Conservation (phyloP, 1,140 invertebrate species). For the Nebria ingens region DNA sequence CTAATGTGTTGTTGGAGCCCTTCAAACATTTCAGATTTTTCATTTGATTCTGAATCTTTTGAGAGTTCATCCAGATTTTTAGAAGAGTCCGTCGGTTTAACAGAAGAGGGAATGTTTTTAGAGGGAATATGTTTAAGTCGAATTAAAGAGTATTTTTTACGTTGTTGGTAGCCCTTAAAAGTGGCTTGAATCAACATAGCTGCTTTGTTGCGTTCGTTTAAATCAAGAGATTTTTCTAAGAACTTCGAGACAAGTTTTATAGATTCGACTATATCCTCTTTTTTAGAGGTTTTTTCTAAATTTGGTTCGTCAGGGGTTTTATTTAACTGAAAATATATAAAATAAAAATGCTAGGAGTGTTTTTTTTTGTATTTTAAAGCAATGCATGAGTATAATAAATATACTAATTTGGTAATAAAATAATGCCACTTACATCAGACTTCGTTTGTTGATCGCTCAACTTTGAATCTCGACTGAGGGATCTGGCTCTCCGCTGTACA, state of each 20-base stretch:
- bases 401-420: not conserved
- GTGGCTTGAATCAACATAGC: slow-evolving; percentile 17
- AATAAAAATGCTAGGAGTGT: not conserved
- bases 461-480: not conserved
- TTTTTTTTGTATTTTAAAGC: not conserved
- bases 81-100: too few relatives aligned
- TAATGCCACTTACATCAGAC: not conserved
- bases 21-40: too few relatives aligned
- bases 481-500: not conserved
- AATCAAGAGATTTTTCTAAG: not conserved
- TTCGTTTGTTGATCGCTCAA: not conserved
- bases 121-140: not conserved
- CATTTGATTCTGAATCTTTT: too few relatives aligned
- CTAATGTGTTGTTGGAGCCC: too few relatives aligned
- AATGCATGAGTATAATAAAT: not conserved
- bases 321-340: not conserved
- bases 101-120: not conserved
- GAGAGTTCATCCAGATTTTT: too few relatives aligned
- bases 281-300: not conserved
- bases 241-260: not conserved
- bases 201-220: slow-evolving; percentile 13
- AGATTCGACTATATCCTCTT: not conserved
- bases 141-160: not conserved
- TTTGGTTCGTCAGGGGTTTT: not conserved
- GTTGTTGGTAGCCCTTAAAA: slow-evolving; percentile 14